Base-by-base conservation (phyloP, 2,113 vertebrate genomes). In the Prietella phreatophila region DNA sequence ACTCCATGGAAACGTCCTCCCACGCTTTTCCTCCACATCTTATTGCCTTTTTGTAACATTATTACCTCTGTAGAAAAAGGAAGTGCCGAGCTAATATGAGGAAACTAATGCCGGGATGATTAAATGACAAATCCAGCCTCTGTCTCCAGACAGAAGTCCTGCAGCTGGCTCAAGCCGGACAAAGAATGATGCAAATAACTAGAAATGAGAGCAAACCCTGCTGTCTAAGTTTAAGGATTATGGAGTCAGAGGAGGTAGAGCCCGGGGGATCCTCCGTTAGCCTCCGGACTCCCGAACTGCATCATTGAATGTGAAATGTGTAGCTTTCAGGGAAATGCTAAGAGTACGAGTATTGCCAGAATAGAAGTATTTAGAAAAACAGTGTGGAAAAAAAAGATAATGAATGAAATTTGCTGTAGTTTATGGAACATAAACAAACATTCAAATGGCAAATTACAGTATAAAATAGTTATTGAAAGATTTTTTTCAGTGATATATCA, bases 41-140 rank as follows among this genome's bases (percentile, higher is more conserved):
- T 91, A 89, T 91, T 86, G 63, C 81, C 33, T 89, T 73, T 85
- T 82, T 83, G 79, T 90, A 69, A 89, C 84, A 67, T 82, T 84
- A 85, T 88, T 91, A 90, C 79, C 73, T 76, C 58, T 30, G 85
- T 76, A 89, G 78, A 71, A 79, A 50, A 53, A 39, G 10, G n/a
- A 86, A 83, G 47, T 86, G 71, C 65, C 30, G n/a, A 82, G 79
- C 75, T 89, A 87, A 86, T 89, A 86, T 79, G 65, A 87, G 81
- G 53, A 89, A 76, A 91, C 83, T 89, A 89, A 89, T 86, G 86
- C 55, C 84, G 58, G 25, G 61, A 91, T 88, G 80, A 92, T 90
- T 88, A 87, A 89, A 91, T 88, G 84, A 88, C 75, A 89, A 85
- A 92, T 90, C 76, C 84, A 30, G 33, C 83, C 36, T 47, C 25